These are phyloP conservation scores for Aegypius monachus DNA, from an alignment of 2,113 vertebrate genomes.

Conservation along the genomic window DNA sequence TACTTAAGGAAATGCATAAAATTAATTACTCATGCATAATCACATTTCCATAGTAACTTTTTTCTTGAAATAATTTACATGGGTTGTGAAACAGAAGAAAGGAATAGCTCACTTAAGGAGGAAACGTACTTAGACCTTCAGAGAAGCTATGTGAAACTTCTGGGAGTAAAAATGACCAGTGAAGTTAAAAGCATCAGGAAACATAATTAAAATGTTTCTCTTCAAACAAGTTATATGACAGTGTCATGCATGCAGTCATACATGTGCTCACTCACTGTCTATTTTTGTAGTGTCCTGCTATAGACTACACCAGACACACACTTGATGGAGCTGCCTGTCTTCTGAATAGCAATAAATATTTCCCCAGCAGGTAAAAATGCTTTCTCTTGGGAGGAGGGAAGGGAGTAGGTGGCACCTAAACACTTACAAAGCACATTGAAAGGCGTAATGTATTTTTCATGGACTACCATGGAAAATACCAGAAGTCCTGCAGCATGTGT, in stretches of 20 bases:
- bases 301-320: constrained; percentile 98
- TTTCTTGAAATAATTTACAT: not conserved
- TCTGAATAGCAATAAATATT: constrained; percentile 99
- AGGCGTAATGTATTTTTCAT: rapidly evolving
- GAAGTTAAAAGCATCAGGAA: not conserved
- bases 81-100: not conserved
- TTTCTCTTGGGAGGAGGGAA: not conserved
- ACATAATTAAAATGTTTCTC: not conserved
- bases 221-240: not conserved
- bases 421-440: not conserved
- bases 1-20: not conserved
- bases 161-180: not conserved
- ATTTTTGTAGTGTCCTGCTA: constrained; percentile 90
- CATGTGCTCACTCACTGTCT: not conserved
- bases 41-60: not conserved
- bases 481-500: not conserved
- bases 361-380: constrained; percentile 92
- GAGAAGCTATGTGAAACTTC: not conserved
- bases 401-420: not conserved
- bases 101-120: not conserved
- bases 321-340: constrained; percentile 98
- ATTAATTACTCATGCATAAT: not conserved
- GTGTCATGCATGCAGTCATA: not conserved
- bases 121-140: not conserved
- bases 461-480: not conserved